These are phyloP conservation scores for Lepidurus apus DNA, from an alignment of 1,140 invertebrate species.

Conservation along the genomic window DNA sequence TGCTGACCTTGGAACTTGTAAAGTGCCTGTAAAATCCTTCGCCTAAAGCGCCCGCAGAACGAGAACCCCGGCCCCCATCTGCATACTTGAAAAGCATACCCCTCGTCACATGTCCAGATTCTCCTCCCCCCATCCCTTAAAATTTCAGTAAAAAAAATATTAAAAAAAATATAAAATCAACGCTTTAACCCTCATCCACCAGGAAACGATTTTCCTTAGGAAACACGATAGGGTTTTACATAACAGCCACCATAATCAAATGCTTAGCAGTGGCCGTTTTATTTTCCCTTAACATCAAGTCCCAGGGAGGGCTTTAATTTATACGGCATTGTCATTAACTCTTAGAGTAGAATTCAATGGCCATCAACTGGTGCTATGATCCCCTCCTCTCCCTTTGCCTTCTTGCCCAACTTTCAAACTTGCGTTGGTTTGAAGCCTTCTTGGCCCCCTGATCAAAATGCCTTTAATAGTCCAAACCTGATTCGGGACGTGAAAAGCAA, in stretches of 20 bases:
- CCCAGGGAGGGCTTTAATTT: neutral
- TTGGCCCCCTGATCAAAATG: neutral
- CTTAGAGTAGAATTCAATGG: neutral
- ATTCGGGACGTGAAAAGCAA: neutral
- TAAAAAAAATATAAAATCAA: neutral
- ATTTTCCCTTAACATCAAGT: neutral
- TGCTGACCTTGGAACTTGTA: neutral
- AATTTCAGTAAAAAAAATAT: neutral
- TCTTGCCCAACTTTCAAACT: neutral
- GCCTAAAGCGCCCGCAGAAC: constrained; percentile 20
- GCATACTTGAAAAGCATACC: neutral
- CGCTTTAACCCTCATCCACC: neutral
- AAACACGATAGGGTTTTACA: neutral
- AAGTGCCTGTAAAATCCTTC: neutral
- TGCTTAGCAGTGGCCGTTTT: neutral
- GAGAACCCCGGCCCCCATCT: neutral
- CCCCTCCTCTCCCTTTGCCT: neutral
- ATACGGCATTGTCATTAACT: neutral
- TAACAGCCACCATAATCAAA: neutral
- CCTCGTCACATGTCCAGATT: neutral
- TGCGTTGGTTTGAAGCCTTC: neutral
- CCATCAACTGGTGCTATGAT: neutral
- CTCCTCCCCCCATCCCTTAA: too few species aligned
- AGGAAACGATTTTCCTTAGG: neutral
- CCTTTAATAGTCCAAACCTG: neutral